These are phyloP conservation scores for Phocides pigmalion DNA, from an alignment of 1,140 invertebrate species.

Conservation along the genomic window DNA sequence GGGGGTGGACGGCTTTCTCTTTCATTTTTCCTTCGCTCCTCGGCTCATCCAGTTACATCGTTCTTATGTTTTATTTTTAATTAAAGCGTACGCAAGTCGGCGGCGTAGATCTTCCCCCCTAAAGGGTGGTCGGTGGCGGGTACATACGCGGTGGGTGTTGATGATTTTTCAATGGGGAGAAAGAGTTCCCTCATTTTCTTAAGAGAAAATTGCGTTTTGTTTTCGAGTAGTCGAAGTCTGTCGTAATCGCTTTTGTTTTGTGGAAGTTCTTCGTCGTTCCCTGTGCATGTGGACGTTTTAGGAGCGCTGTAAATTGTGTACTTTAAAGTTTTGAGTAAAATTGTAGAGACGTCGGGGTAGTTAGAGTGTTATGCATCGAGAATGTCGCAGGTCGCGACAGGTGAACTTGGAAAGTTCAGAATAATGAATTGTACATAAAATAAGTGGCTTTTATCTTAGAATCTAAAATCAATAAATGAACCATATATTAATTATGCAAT, in stretches of 20 bases:
- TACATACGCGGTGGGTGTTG: constrained; percentile 82
- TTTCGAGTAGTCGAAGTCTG: constrained; percentile 83
- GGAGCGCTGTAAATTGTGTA: constrained; percentile 67
- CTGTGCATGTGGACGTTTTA: constrained; percentile 65
- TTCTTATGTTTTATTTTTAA: constrained; percentile 84
- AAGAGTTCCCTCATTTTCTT: constrained; percentile 84
- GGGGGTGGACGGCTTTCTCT: constrained; percentile 81
- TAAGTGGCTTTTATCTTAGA: not conserved
- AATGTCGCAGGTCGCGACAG: constrained; percentile 43
- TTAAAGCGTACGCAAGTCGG: constrained; percentile 83
- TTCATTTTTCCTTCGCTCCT: constrained; percentile 83
- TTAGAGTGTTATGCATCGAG: constrained; percentile 59
- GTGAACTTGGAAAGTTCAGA: constrained; percentile 19
- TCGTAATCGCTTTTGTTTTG: constrained; percentile 83
- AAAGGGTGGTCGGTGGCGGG: constrained; percentile 53
- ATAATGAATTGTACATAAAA: constrained; percentile 7
- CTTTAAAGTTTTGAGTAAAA: constrained; percentile 70
- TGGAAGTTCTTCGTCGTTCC: constrained; percentile 66
- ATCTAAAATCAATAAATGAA: too few species aligned
- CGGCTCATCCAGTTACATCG: constrained; percentile 83
- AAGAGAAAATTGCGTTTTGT: constrained; percentile 84
- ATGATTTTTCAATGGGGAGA: constrained; percentile 84
- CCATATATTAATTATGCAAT: too few species aligned
- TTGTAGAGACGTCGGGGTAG: constrained; percentile 58
- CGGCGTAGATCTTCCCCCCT: constrained; percentile 75